Base-by-base conservation (phyloP, 2,888 invertebrate species). In the Zaprionus lineosus region DNA sequence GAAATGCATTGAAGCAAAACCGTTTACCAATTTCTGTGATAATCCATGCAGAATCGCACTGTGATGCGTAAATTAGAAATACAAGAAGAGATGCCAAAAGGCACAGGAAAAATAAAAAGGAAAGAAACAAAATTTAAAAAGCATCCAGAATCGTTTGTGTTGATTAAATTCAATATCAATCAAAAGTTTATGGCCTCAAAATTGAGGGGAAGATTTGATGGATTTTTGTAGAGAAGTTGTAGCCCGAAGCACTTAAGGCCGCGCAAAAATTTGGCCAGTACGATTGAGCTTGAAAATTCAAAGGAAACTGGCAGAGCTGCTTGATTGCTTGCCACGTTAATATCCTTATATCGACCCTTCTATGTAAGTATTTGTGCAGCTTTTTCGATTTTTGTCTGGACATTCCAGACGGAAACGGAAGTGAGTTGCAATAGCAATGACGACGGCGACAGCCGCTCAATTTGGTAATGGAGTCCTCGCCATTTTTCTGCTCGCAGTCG, bases 151-250 rank as follows among this genome's bases (percentile, higher is more conserved):
- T 56, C 63, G 85, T 59, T 84, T 61, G 81, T 81, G 68, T 81
- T 81, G 86, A 81, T 86, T 86, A 86, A 81, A 81, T 86, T 81
- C 81, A 73, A 77, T 86, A 81, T 81, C 81, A 81, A 81, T 84
- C 86, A 84, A 70, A 76, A 86, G 84, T 86, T 81, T 86, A 81
- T 81, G 86, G 86, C 74, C 86, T 73, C 76, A 86, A 84, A 86
- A 86, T 86, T 85, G 81, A 58, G 43, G 40, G 48, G 57, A 59
- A 57, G 74, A 75, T 78, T 78, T 84, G 77, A 78, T 78, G 85
- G 77, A 82, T 77, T 82, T 77, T 77, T 48, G 56, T 64, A 59
- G 68, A 70, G 63, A 56, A 68, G 62, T 62, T 81, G 56, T 46
- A 39, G 60, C 85, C 66, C 39, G 26, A 37, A 66, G 85, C 70